Evolutionary conservation across 2,888 invertebrate species (phyloP).

Genomic region (Dolomedes plantarius): DNA sequence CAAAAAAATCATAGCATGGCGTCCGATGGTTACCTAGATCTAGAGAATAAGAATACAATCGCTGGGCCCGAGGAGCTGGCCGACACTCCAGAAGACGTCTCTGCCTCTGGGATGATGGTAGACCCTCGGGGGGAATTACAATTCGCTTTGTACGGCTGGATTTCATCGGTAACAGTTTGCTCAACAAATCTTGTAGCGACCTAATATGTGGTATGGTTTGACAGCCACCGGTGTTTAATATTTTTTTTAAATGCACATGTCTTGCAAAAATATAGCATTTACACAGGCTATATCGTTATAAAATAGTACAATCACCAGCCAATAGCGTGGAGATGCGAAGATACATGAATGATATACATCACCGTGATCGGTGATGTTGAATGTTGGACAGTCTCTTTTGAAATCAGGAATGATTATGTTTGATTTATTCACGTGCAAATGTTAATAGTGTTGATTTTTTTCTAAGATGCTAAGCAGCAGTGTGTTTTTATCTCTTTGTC

Average conservation of each 20-base stretch:
- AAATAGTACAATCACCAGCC: conserved; percentile 53
- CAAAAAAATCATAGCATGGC: conserved; percentile 54
- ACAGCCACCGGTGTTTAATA: conserved; percentile 52
- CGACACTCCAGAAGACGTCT: not conserved
- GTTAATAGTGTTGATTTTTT: not conserved
- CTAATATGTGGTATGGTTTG: conserved; percentile 12
- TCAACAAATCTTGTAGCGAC: conserved; percentile 14
- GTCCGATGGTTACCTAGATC: conserved; percentile 41
- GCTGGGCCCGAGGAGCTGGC: not conserved
- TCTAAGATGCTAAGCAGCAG: not conserved
- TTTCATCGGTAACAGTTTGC: conserved; percentile 10
- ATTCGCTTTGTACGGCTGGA: conserved; percentile 13
- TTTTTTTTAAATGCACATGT: conserved; percentile 50
- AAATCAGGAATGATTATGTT: conserved; percentile 25
- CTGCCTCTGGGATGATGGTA: not conserved
- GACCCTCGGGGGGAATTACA: not conserved
- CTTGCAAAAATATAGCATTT: conserved; percentile 71
- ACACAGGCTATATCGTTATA: conserved; percentile 66
- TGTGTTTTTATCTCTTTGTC: not conserved
- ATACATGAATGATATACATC: conserved; percentile 40
- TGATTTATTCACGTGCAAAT: conserved; percentile 3
- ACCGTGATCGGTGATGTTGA: conserved; percentile 20
- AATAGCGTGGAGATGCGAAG: conserved; percentile 41
- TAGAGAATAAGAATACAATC: conserved; percentile 31
- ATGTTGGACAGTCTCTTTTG: conserved; percentile 29